phyloP scores from a whole-genome alignment of 1,140 invertebrate species.

The Cylas formicarius region DNA sequence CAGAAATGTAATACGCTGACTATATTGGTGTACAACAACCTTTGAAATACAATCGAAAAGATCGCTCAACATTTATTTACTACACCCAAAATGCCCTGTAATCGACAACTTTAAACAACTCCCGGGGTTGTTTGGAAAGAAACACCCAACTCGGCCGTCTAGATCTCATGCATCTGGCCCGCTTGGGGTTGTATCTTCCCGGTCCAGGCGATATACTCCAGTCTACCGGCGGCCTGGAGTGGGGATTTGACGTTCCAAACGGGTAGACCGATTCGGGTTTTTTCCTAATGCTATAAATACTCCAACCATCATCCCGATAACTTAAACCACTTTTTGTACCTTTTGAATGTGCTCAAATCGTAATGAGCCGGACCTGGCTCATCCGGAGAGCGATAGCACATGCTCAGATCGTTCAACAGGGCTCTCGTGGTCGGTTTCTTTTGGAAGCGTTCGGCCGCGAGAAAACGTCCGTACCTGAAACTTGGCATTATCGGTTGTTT shows the following conservation, averaged over 20 bases:
- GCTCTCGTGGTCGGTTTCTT: conserved; percentile 25
- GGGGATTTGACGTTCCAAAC: conserved; percentile 27
- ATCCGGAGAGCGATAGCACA: conserved; percentile 30
- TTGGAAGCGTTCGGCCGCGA: conserved; percentile 25
- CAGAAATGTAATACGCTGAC: too few species aligned
- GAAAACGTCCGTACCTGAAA: conserved; percentile 29
- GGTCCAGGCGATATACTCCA: conserved; percentile 33
- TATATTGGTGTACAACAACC: too few species aligned
- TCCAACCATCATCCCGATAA: conserved; percentile 2
- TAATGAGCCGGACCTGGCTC: conserved; percentile 32
- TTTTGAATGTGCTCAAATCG: conserved; percentile 7
- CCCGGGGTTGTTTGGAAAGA: conserved; percentile 20
- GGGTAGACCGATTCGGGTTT: conserved; percentile 16
- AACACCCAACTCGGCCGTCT: conserved; percentile 31
- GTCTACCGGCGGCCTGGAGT: conserved; percentile 22
- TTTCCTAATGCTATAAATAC: conserved; percentile 21
- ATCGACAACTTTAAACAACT: conserved; percentile 20
- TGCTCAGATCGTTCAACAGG: conserved; percentile 28
- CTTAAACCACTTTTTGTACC: background rate
- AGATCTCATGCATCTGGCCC: conserved; percentile 19
- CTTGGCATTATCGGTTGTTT: conserved; percentile 1
- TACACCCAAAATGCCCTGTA: conserved; percentile 18
- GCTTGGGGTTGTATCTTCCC: conserved; percentile 30
- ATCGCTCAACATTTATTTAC: background rate
- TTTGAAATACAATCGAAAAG: too few species aligned